These are phyloP conservation scores for Nebria ingens DNA, from an alignment of 1,140 invertebrate species.

Conservation along the genomic window DNA sequence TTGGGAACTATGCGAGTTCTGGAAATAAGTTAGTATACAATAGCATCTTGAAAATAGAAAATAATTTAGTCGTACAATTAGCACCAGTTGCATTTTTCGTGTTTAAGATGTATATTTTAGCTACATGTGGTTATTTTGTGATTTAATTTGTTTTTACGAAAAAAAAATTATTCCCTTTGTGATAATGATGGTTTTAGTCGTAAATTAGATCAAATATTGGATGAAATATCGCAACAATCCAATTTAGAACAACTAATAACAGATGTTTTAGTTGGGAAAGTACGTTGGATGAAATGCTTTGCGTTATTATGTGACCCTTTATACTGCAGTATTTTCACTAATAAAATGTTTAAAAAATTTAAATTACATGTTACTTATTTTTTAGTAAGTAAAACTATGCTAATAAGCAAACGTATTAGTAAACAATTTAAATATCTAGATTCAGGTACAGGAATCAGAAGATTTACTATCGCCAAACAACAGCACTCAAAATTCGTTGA, in stretches of 20 bases:
- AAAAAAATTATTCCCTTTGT: too few species aligned
- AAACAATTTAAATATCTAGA: slow-evolving; percentile 33
- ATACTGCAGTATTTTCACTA: slow-evolving; percentile 40
- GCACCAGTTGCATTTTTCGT: too few species aligned
- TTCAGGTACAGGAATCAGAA: slow-evolving; percentile 50
- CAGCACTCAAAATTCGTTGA: slow-evolving; percentile 41
- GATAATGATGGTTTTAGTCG: too few species aligned
- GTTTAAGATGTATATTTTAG: too few species aligned
- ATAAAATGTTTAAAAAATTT: slow-evolving; percentile 34
- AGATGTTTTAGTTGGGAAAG: slow-evolving; percentile 21
- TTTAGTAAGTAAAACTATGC: slow-evolving; percentile 39
- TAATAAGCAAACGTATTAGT: slow-evolving; percentile 15
- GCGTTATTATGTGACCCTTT: slow-evolving; percentile 39
- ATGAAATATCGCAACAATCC: background rate
- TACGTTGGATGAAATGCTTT: slow-evolving; percentile 34
- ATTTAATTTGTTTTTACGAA: too few species aligned
- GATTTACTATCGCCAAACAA: slow-evolving; percentile 50
- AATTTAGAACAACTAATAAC: slow-evolving; percentile 16
- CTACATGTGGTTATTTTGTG: too few species aligned
- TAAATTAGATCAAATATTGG: too few species aligned
- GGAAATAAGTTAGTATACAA: too few species aligned
- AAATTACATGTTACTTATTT: slow-evolving; percentile 35
- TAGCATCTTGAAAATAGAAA: too few species aligned
- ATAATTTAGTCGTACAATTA: too few species aligned
- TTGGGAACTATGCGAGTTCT: too few species aligned